Base-by-base conservation (phyloP, 2,797 vertebrate species). In the Platalea minor region DNA sequence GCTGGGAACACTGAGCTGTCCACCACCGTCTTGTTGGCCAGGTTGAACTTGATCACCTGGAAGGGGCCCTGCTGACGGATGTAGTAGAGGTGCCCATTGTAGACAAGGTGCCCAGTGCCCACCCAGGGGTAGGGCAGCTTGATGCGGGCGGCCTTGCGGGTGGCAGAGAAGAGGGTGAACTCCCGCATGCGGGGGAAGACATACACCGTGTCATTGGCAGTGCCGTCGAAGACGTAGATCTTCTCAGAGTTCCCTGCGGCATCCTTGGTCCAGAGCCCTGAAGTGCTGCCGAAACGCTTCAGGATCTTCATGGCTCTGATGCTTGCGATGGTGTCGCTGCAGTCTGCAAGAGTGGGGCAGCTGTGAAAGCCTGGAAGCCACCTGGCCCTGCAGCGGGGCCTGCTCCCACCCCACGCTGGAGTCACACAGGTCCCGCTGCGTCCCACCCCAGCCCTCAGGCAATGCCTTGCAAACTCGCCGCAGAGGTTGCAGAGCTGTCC, bases 261-360 rank as follows among this genome's bases (percentile, higher is more conserved):
- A 29, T 99, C 99, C 96, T 98, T 99, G 89, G 99, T 99, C 99
- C 99, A 99, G 60, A 98, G 97, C 29, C 99, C 99, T 5, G 98
- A 98, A 9, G 98, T 41, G 69, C 98, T 97, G 77, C 99, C 99
- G 1, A 98, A 98, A 50, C 98, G 98, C 97, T 99, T 99, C 91
- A 99, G 97, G 95, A 99, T 99, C 98, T 99, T 99, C 98, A 99
- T 99, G 60, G 99, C 99, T 93, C 98, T 98, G 97, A 99, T 98
- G 33, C 98, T 98, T 50, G 99, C 98, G 45, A 99, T 98, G 39
- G 99, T 99, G 94, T 99, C 99, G 10, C 98, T 98, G 88, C 99
- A 99, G 79, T 99, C 99, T 99, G 97, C 4, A 7, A 45, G 88
- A 86, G 73, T 4, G 17, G 39, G 57, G 50, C 7, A 54, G 51